Conservation (phyloP, 2,888 invertebrate genomes). For the Eupithecia inturbata region DNA sequence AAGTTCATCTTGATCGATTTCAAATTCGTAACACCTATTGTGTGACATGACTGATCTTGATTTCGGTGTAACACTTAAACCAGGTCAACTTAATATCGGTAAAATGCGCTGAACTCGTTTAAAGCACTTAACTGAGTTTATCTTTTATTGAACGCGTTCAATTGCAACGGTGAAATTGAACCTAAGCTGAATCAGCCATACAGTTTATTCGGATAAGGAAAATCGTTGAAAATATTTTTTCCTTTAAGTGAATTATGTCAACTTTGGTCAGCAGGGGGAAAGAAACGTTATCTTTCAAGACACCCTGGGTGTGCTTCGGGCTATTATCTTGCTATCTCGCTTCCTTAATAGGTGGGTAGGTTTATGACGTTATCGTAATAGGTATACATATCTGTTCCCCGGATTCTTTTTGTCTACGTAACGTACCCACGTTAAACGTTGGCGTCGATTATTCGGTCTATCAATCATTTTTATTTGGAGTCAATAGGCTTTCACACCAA, state of each 20-base stretch:
- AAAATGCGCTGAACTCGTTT: too few relatives aligned
- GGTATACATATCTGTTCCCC: constrained; percentile 41
- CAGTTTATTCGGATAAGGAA: constrained; percentile 30
- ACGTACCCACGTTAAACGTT: neutral
- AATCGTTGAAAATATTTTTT: constrained; percentile 37
- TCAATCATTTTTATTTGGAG: constrained; percentile 39
- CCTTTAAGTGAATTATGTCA: constrained; percentile 47
- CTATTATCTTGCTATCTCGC: constrained; percentile 56
- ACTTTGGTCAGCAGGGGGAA: constrained; percentile 52
- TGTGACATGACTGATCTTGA: too few relatives aligned
- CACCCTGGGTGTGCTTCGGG: constrained; percentile 45
- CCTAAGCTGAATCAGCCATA: constrained; percentile 23
- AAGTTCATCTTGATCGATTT: too few relatives aligned
- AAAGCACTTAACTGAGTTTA: too few relatives aligned
- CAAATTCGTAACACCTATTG: too few relatives aligned
- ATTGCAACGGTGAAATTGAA: too few relatives aligned
- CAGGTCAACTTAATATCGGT: too few relatives aligned
- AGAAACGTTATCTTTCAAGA: constrained; percentile 58
- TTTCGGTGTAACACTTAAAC: too few relatives aligned
- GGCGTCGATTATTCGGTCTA: neutral
- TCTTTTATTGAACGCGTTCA: too few relatives aligned
- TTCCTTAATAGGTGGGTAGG: constrained; percentile 48
- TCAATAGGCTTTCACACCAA: constrained; percentile 11
- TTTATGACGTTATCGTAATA: constrained; percentile 39
- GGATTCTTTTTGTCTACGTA: constrained; percentile 38